Evolutionary conservation across 2,113 vertebrate genomes (phyloP), one percentile per base, ranked within the genome.

Genomic region (Petrocephalus microphthalmus): DNA sequence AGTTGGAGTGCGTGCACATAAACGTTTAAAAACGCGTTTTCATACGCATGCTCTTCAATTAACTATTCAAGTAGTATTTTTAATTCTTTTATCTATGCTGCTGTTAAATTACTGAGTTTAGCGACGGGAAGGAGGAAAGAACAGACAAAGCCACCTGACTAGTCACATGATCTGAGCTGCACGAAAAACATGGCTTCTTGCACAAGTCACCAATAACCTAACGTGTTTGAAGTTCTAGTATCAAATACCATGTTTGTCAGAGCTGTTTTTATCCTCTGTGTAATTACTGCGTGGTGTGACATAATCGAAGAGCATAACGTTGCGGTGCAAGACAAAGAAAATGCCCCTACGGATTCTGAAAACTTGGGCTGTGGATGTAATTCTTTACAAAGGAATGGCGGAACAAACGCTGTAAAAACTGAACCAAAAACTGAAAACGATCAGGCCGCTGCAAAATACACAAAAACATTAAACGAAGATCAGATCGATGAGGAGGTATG

Each of bases 281-380:
- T 51, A 17, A 87, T 57, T 52, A 1, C 13, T 1, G 42, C 15
- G 88, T 5, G 13, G 20, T 64, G 29, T 89, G 89, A 78, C 7
- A n/a, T 25, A 67, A 11, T 17, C 19, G 3, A 54, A 17, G 67
- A 45, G 85, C 0, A 84, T 71, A n/a, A 67, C 15, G 37, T 42
- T 5, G 0, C 81, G 2, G 25, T 25, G 57, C 45, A 87, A 45
- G 60, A 87, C 22, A 37, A 45, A 15, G 67, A 86, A 86, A 1
- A 29, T n/a, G 84, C 42, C 15, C 13, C 5, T 78, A 4, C 88
- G 64, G 89, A 82, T 71, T 82, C 57, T 52, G 84, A 2, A 47
- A 87, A 5, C 29, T 89, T 91, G 25, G 89, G 88, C 74, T 96
- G 96, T 92, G 95, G 96, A 49, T 96, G 96, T 81, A 88, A 89